Conservation (phyloP, 2,888 invertebrate species). For the Latheticus oryzae region DNA sequence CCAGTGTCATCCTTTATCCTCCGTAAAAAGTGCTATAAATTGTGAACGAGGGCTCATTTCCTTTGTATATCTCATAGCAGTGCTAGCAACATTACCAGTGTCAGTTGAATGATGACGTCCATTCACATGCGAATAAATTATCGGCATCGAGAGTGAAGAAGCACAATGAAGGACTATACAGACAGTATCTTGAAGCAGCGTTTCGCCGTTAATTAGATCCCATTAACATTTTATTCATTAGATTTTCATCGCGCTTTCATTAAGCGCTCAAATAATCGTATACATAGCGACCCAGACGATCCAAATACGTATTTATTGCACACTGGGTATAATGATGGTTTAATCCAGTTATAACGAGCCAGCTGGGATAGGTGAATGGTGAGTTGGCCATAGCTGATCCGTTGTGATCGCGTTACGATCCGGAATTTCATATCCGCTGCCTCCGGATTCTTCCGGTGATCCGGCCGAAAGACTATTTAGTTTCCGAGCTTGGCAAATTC, state of each 20-base stretch:
- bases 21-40: slow-evolving; percentile 42
- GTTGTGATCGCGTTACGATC: slow-evolving; percentile 42
- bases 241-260: slow-evolving; percentile 28
- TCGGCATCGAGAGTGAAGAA: slow-evolving; percentile 21
- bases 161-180: slow-evolving; percentile 24
- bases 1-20: slow-evolving; percentile 36
- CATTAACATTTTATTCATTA: slow-evolving; percentile 31
- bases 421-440: slow-evolving; percentile 43
- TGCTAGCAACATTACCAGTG: slow-evolving; percentile 41
- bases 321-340: slow-evolving; percentile 19
- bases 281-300: background rate
- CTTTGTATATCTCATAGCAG: slow-evolving; percentile 40
- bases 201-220: slow-evolving; percentile 25
- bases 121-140: slow-evolving; percentile 42
- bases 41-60: slow-evolving; percentile 43
- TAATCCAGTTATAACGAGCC: slow-evolving; percentile 24
- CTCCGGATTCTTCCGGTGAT: slow-evolving; percentile 39
- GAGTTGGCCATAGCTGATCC: slow-evolving; percentile 34
- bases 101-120: slow-evolving; percentile 40
- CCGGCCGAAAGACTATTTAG: slow-evolving; percentile 33
- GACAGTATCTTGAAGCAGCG: slow-evolving; percentile 23
- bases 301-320: slow-evolving; percentile 20
- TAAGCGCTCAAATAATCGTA: background rate
- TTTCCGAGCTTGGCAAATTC: slow-evolving; percentile 31
- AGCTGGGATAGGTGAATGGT: slow-evolving; percentile 34